phyloP scores from a whole-genome alignment of 2,113 vertebrate genomes.

The Rhegmatorhina hoffmannsi region DNA sequence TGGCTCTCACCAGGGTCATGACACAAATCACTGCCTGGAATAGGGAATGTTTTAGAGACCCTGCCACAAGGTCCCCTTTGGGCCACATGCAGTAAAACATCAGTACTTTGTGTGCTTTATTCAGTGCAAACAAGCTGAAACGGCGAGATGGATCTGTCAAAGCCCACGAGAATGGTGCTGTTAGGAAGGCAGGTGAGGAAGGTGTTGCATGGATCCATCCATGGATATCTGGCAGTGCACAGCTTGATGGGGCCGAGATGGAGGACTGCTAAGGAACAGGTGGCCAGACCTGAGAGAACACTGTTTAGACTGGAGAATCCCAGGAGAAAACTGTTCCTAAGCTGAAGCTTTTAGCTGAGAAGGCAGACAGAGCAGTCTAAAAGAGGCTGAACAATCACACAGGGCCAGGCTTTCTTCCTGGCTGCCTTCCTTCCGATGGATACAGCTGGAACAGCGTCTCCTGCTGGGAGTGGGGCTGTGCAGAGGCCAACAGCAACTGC shows the following conservation, averaged over 20 bases:
- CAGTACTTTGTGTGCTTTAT: neutral
- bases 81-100: neutral
- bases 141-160: rapidly evolving
- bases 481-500: rapidly evolving
- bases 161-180: neutral
- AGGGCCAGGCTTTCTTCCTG: neutral
- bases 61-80: neutral
- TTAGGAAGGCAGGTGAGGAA: neutral
- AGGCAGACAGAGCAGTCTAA: neutral
- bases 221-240: rapidly evolving
- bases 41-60: neutral
- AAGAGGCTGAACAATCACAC: neutral
- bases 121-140: neutral
- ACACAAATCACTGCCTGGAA: neutral
- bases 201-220: neutral
- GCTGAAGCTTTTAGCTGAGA: neutral
- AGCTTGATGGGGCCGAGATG: neutral
- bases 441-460: neutral
- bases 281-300: neutral
- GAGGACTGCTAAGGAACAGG: neutral
- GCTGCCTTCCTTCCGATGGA: neutral
- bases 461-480: neutral
- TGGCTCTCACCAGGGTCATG: neutral
- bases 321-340: neutral
- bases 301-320: neutral